Evolutionary conservation across 1,140 invertebrate species (phyloP).

Genomic region (Ylistrum balloti): DNA sequence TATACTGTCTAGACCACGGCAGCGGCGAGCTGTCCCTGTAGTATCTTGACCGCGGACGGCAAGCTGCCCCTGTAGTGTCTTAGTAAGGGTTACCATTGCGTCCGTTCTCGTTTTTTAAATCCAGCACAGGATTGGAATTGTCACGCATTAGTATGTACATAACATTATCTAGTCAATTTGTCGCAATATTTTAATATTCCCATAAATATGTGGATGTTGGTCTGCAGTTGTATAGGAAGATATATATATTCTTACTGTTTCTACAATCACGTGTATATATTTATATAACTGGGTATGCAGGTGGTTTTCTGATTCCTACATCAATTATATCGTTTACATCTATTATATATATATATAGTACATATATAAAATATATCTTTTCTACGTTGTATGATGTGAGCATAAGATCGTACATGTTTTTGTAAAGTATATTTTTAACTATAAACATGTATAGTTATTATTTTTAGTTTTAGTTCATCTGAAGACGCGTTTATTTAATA

Average conservation of each 20-base stretch:
- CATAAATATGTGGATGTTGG: constrained; percentile 7
- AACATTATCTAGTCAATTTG: constrained; percentile 3
- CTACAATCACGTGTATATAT: constrained; percentile 35
- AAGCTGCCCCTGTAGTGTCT: no score
- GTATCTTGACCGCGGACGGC: no score
- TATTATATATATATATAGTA: background rate
- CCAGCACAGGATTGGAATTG: background rate
- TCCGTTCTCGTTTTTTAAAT: no score
- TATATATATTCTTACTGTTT: constrained; percentile 8
- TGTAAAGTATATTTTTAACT: constrained; percentile 40
- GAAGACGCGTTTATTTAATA: background rate
- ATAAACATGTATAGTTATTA: background rate
- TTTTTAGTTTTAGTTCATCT: background rate
- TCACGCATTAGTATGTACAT: background rate
- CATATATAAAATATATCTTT: background rate
- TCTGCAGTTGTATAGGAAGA: background rate
- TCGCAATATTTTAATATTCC: constrained; percentile 36
- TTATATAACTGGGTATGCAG: constrained; percentile 39
- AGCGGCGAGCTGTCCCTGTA: no score
- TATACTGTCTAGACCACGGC: no score
- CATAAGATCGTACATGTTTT: constrained; percentile 20
- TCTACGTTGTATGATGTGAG: constrained; percentile 25
- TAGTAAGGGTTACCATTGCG: no score
- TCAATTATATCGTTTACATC: constrained; percentile 30
- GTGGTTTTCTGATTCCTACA: constrained; percentile 17